phyloP scores from a whole-genome alignment of 2,797 vertebrate species.

The Sus cebifrons region DNA sequence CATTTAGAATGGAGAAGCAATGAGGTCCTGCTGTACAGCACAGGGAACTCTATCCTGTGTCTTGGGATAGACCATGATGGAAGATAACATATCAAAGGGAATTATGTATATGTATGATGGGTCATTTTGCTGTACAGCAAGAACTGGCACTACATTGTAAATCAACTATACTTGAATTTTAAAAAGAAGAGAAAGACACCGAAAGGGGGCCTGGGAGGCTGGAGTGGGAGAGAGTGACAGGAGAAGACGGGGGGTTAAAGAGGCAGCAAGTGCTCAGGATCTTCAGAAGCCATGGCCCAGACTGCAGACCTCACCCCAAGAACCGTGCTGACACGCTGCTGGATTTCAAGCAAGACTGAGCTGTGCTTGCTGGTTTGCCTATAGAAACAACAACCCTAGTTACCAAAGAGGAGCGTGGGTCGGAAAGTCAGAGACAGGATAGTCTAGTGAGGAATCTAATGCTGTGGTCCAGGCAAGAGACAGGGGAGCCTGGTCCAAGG shows the following conservation, averaged over 20 bases:
- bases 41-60: too few relatives aligned
- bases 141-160: too few relatives aligned
- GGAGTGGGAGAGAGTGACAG: background rate
- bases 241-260: background rate
- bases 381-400: background rate
- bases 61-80: too few relatives aligned
- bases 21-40: too few relatives aligned
- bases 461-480: background rate
- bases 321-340: background rate
- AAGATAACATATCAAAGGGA: too few relatives aligned
- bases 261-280: background rate
- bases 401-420: rapidly evolving
- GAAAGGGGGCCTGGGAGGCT: background rate
- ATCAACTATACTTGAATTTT: too few relatives aligned
- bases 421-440: background rate
- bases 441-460: background rate
- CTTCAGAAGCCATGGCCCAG: background rate
- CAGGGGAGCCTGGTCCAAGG: background rate
- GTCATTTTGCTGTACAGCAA: too few relatives aligned
- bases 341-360: background rate
- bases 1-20: too few relatives aligned
- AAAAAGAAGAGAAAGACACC: too few relatives aligned
- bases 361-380: background rate
- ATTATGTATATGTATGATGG: too few relatives aligned
- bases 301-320: background rate